Conservation (phyloP, 2,797 vertebrate genomes). For the Clarias pachynema region DNA sequence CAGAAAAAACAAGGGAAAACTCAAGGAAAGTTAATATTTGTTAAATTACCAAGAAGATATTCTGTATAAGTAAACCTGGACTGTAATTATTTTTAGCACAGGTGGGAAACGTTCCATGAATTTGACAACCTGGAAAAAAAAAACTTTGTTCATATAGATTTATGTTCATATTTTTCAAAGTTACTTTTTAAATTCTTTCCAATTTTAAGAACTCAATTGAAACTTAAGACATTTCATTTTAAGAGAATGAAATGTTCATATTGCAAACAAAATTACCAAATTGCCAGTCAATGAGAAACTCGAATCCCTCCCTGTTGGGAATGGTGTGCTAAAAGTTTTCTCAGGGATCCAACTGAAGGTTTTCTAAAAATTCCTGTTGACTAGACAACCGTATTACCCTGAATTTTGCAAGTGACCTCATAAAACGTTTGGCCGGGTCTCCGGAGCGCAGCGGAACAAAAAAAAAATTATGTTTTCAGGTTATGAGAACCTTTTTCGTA, state of each 20-base stretch:
- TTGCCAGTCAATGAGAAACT: background rate
- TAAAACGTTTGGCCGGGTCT: too few relatives aligned
- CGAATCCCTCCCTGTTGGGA: too few relatives aligned
- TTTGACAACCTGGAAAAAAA: background rate
- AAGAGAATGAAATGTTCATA: background rate
- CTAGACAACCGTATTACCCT: too few relatives aligned
- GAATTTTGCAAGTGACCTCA: too few relatives aligned
- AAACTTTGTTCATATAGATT: too few relatives aligned
- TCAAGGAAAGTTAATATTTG: background rate
- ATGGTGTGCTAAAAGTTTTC: too few relatives aligned
- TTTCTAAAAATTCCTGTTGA: too few relatives aligned
- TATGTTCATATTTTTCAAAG: background rate
- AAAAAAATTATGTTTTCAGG: too few relatives aligned
- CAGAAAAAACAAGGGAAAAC: background rate
- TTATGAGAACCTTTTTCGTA: too few relatives aligned
- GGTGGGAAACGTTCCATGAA: background rate
- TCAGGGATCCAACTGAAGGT: too few relatives aligned
- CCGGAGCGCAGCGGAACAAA: too few relatives aligned
- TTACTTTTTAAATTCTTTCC: background rate
- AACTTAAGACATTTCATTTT: background rate
- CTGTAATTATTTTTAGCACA: background rate
- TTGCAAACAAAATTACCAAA: background rate
- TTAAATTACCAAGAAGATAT: background rate
- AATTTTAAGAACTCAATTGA: background rate
- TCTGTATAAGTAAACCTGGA: slow-evolving; percentile 4